Conservation (phyloP, 2,113 vertebrate species). For the Sphaerodactylus townsendi region DNA sequence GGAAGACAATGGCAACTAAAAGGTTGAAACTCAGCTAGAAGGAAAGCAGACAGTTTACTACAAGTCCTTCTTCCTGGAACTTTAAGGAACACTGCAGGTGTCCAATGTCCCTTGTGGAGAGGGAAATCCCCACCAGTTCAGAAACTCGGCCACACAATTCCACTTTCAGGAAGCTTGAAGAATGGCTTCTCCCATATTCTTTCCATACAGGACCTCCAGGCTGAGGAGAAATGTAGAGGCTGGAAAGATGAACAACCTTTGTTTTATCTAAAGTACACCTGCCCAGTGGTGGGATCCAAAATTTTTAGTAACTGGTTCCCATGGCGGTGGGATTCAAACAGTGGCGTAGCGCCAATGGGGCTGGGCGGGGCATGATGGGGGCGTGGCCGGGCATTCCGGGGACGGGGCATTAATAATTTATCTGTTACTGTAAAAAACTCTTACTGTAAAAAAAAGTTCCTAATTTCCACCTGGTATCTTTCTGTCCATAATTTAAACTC, state of each 20-base stretch:
- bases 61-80: not conserved
- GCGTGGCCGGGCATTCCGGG: too few species aligned
- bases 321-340: too few species aligned
- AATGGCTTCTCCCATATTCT: not conserved
- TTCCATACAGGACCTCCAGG: not conserved
- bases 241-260: not conserved
- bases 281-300: too few species aligned
- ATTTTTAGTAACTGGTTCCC: too few species aligned
- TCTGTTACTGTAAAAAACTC: too few species aligned
- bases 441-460: too few species aligned
- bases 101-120: not conserved
- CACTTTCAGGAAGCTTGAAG: not conserved
- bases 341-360: too few species aligned
- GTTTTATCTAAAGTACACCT: not conserved
- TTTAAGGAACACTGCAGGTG: not conserved
- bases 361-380: too few species aligned
- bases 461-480: too few species aligned
- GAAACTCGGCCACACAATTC: not conserved
- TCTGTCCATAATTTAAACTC: too few species aligned
- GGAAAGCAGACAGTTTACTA: not conserved
- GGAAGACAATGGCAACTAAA: not conserved
- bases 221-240: not conserved
- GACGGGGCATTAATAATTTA: too few species aligned
- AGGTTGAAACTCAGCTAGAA: not conserved
- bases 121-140: not conserved